Evolutionary conservation across 2,888 invertebrate species (phyloP).

Genomic region (Hypolimnas misippus): DNA sequence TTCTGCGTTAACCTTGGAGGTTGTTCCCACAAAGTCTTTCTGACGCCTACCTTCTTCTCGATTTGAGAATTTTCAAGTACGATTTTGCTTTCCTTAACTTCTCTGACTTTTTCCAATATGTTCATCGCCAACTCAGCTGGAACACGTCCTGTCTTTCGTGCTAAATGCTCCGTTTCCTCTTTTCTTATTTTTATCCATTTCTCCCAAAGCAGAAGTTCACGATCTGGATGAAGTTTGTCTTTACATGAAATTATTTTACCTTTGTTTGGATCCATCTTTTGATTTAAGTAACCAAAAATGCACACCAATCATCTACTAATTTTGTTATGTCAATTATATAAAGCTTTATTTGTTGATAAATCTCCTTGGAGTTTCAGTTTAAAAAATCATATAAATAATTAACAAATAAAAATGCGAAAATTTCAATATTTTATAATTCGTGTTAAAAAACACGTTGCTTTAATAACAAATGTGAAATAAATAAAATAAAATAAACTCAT

Average conservation of each 20-base stretch:
- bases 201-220: constrained; percentile 68
- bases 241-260: constrained; percentile 40
- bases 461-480: too few relatives aligned
- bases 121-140: constrained; percentile 72
- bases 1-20: constrained; percentile 60
- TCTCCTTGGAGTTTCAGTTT: neutral
- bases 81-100: constrained; percentile 66
- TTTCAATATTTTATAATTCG: too few relatives aligned
- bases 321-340: neutral
- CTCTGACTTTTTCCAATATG: constrained; percentile 57
- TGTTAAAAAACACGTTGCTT: too few relatives aligned
- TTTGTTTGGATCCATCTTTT: constrained; percentile 34
- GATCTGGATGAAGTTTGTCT: constrained; percentile 55
- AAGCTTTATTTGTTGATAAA: neutral
- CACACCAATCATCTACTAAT: too few relatives aligned
- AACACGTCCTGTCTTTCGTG: constrained; percentile 50
- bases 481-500: too few relatives aligned
- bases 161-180: constrained; percentile 60
- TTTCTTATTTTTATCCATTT: constrained; percentile 71
- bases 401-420: too few relatives aligned
- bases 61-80: constrained; percentile 69
- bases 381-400: too few relatives aligned
- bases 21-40: constrained; percentile 64
- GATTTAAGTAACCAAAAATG: neutral
- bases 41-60: constrained; percentile 52